Evolutionary conservation across 1,140 invertebrate species (phyloP).

Genomic region (Atta colombica): DNA sequence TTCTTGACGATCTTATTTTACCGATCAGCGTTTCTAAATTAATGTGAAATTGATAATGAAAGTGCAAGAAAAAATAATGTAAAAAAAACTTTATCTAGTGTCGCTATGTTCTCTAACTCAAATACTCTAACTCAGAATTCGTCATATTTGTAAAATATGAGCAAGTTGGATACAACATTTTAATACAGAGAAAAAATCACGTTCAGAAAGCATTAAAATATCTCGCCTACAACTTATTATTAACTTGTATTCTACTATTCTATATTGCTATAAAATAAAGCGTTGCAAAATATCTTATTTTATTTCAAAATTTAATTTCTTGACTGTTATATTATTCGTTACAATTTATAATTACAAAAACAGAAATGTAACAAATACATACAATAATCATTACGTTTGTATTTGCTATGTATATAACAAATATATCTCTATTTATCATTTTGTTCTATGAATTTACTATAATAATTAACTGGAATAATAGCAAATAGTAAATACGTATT

Average conservation of each 20-base stretch:
- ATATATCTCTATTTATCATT: neutral
- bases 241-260: neutral
- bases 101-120: neutral
- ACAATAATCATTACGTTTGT: neutral
- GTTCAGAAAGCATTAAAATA: neutral
- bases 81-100: neutral
- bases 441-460: neutral
- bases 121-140: neutral
- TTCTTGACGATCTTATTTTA: conserved; percentile 6
- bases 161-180: conserved; percentile 7
- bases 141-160: conserved; percentile 29
- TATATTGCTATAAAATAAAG: neutral
- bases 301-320: neutral
- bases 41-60: neutral
- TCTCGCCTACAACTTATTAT: neutral
- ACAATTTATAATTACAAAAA: conserved; percentile 9
- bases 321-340: neutral
- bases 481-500: neutral
- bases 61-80: neutral
- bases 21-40: neutral
- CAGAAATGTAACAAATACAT: neutral
- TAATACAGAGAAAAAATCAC: neutral
- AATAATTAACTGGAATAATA: conserved; percentile 2
- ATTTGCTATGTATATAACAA: neutral
- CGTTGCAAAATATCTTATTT: neutral